Evolutionary conservation across 37 sponge, comb jelly and placozoan species (phyloP).

Genomic region (Hexactinellida sp.): DNA sequence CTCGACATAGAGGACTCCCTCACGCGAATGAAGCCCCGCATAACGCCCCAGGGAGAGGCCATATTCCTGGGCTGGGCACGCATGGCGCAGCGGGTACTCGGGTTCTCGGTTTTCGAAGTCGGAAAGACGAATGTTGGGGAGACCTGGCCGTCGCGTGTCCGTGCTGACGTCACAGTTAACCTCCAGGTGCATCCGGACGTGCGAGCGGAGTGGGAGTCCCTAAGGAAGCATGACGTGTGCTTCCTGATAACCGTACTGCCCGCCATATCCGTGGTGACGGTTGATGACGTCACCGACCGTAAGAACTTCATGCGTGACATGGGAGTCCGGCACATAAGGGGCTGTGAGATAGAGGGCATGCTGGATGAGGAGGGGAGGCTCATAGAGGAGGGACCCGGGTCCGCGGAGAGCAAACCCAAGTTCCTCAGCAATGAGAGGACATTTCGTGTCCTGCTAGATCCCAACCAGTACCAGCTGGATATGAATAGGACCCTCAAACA

Average conservation of each 20-base stretch:
- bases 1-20: slow-evolving; percentile 84
- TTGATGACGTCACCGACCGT: slow-evolving; percentile 29
- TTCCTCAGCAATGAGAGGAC: slow-evolving; percentile 50
- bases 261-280: slow-evolving; percentile 32
- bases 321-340: slow-evolving; percentile 71
- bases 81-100: slow-evolving; percentile 61
- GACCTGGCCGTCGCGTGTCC: slow-evolving; percentile 77
- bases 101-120: slow-evolving; percentile 35
- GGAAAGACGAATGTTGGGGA: slow-evolving; percentile 82
- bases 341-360: slow-evolving; percentile 97
- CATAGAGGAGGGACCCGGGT: slow-evolving; percentile 63
- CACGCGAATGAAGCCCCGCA: slow-evolving; percentile 73
- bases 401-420: slow-evolving; percentile 66
- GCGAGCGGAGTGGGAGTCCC: slow-evolving; percentile 74
- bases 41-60: slow-evolving; percentile 62
- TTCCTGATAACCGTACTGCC: slow-evolving; percentile 74
- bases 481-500: slow-evolving; percentile 53
- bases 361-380: slow-evolving; percentile 86
- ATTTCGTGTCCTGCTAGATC: slow-evolving; percentile 81
- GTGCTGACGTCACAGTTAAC: slow-evolving; percentile 69
- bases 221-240: slow-evolving; percentile 89
- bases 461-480: slow-evolving; percentile 92
- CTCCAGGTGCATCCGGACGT: slow-evolving; percentile 54
- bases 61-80: slow-evolving; percentile 92
- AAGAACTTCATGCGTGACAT: slow-evolving; percentile 16